These are phyloP conservation scores for Columba livia DNA, from an alignment of 2,113 vertebrate species.

Conservation along the genomic window DNA sequence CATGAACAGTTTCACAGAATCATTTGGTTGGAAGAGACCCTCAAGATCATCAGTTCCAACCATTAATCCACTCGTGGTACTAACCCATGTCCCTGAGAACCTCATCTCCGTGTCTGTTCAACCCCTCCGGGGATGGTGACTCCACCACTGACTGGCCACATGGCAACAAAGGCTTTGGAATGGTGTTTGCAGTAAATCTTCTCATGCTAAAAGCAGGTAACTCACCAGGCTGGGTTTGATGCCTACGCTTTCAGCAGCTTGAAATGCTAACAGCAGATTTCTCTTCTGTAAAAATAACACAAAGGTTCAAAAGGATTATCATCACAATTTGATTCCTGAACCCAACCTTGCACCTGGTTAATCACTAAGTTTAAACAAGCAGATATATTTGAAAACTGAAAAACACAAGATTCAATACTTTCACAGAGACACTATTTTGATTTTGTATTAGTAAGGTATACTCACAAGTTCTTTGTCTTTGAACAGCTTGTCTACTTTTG, in stretches of 20 bases:
- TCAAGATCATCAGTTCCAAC: too few relatives aligned
- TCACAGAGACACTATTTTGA: background rate
- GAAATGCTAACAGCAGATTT: constrained; percentile 94
- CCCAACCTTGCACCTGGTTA: background rate
- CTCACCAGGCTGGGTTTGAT: constrained; percentile 97
- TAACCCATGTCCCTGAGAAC: too few relatives aligned
- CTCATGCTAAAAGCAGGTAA: background rate
- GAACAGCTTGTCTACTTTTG: background rate
- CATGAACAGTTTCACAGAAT: background rate
- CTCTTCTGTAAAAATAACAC: constrained; percentile 83
- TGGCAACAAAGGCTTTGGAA: background rate
- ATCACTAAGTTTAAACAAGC: background rate
- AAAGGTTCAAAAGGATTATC: background rate
- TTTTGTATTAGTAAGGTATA: background rate
- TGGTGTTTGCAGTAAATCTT: background rate
- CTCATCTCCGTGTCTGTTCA: too few relatives aligned
- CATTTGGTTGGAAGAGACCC: too few relatives aligned
- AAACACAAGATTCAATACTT: background rate
- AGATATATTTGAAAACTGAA: background rate
- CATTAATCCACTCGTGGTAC: too few relatives aligned
- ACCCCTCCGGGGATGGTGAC: too few relatives aligned
- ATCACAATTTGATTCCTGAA: background rate
- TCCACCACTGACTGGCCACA: background rate
- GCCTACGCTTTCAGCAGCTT: constrained; percentile 94
- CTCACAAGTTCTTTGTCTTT: background rate